Base-by-base conservation (phyloP, 2,888 invertebrate genomes). In the Sarcophaga variegata region DNA sequence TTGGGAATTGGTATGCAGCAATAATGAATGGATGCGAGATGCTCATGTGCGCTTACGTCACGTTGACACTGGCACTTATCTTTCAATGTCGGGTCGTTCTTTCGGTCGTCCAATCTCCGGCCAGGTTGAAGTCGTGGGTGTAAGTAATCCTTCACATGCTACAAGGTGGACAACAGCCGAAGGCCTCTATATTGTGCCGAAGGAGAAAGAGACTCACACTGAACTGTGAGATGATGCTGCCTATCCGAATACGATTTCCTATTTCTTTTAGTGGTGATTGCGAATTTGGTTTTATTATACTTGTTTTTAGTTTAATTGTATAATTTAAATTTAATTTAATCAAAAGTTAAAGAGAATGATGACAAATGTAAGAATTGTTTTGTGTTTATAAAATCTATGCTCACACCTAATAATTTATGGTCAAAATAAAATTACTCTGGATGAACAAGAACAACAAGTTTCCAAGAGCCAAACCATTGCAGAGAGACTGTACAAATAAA, bases 61-160 rank as follows among this genome's bases (percentile, higher is more conserved):
- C 93, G 94, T 96, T 3, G 99, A 99, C 92, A 99, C 99, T n/a
- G 96, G 96, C 89, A 95, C 95, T 95, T 98, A 96, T 93, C 94
- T 99, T 84, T 96, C 97, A 70, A 96, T 98, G 69, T 97, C 98
- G 1, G 99, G 99, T 0, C 96, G 98, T 89, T 97, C 98, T 0
- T 99, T 97, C 93, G 98, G 99, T 0, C 95, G 98, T 37, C 99
- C 99, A 0, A 99, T 99, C 90, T 96, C 96, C 90, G 99, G 99
- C 0, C 99, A 99, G 94, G 96, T 96, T 92, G 99, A 99, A 94
- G 96, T 99, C 78, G 97, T 98, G 47, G 98, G 97, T 8, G 95
- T 97, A 77, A 94, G 95, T 69, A 96, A 96, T n/a, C 95, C 96
- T 11, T 96, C 95, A 87, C 96, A 96, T 63, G 95, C 97, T 1